A percentile compares a stretch with the other conserved stretches of the same genome.
Conservation (phyloP, 2,797 vertebrate species). For the Pipistrellus pygmaeus region DNA sequence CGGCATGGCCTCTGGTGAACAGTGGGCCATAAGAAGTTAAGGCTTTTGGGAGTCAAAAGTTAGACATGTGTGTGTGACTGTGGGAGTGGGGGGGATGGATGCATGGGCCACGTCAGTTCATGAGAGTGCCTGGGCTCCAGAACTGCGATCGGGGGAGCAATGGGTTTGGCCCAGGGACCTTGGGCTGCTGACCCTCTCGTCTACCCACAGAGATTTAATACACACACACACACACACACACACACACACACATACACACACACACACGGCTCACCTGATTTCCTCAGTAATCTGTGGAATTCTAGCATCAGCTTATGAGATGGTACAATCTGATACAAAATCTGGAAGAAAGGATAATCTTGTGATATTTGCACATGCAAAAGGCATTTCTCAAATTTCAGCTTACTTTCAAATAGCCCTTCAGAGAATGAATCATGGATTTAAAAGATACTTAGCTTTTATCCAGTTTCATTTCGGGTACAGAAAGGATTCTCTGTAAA, state of each 20-base stretch:
- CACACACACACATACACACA: background rate
- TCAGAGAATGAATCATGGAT: conserved; percentile 22
- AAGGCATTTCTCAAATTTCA: conserved; percentile 49
- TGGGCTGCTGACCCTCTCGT: accelerated
- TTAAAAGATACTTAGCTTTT: background rate
- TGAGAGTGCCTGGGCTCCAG: accelerated
- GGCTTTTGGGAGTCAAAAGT: background rate
- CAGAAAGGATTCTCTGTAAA: too few relatives aligned
- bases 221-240: background rate
- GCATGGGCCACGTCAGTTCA: too few relatives aligned
- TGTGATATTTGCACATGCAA: background rate
- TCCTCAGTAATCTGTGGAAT: conserved; percentile 88
- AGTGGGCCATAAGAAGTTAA: background rate
- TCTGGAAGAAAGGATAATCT: conserved; percentile 85
- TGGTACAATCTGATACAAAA: conserved; percentile 90
- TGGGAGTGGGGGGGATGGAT: background rate
- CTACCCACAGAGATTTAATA: background rate
- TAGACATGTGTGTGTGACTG: background rate
- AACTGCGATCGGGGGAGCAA: background rate
- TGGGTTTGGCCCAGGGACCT: background rate
- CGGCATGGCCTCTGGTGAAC: background rate
- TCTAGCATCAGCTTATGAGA: conserved; percentile 96
- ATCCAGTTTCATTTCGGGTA: too few relatives aligned
- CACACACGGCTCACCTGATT: conserved; percentile 86
- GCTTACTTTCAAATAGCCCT: background rate